Conservation (phyloP, 2,797 vertebrate species). For the Silurus lanzhouensis region DNA sequence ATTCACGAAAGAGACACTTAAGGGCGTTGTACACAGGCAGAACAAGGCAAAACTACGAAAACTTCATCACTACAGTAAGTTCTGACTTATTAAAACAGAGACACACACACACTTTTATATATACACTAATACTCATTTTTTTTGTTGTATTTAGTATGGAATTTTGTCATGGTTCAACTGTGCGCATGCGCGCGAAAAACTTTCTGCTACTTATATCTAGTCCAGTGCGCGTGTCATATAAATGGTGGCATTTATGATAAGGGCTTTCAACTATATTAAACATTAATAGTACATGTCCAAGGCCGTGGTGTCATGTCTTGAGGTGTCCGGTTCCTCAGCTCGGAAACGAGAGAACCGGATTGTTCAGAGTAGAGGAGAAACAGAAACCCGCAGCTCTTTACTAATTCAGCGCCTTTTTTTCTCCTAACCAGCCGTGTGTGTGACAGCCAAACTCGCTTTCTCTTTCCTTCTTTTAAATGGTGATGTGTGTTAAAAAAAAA, state of each 20-base stretch:
- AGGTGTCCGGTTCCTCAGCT: constrained; percentile 66
- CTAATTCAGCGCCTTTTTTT: constrained; percentile 68
- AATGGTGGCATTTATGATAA: not conserved
- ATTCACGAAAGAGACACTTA: constrained; percentile 73
- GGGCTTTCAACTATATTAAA: not conserved
- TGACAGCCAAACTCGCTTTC: constrained; percentile 12
- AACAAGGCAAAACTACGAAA: constrained; percentile 29
- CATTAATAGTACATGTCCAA: not conserved
- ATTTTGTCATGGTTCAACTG: not conserved
- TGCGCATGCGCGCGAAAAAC: not conserved
- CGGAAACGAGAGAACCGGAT: constrained; percentile 63
- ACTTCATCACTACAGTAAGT: constrained; percentile 37
- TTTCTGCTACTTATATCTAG: too few relatives aligned
- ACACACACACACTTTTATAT: not conserved
- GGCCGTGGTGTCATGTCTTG: constrained; percentile 40
- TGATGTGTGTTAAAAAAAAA: not conserved
- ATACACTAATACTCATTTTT: not conserved
- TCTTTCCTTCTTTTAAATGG: not conserved
- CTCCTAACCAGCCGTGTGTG: not conserved
- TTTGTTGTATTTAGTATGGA: not conserved
- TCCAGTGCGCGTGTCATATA: not conserved
- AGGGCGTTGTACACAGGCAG: constrained; percentile 58
- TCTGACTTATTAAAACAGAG: not conserved
- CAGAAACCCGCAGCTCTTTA: constrained; percentile 65
- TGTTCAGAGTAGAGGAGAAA: constrained; percentile 59